Evolutionary conservation across 2,797 vertebrate species (phyloP), one percentile per base, ranked within the genome.

Genomic region (Xyrichtys novacula): DNA sequence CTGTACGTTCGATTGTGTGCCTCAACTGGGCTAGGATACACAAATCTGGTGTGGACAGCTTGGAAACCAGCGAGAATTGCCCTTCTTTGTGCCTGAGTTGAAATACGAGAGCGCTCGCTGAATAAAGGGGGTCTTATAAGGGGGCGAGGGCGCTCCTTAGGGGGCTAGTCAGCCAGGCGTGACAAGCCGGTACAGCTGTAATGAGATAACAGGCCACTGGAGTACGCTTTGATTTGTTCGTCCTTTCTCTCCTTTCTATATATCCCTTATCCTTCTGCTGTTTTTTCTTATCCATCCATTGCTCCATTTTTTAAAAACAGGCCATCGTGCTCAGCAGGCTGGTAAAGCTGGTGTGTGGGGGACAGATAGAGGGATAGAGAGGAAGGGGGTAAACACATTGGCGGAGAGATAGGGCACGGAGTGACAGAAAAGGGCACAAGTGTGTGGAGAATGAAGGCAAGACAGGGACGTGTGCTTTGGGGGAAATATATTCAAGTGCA

Each of bases 191-290:
- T 74, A 69, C 80, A 58, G 78, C 74, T 88, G 90, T 89, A 89
- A 91, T 90, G 85, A 92, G 91, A 92, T 92, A 91, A 92, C 86
- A 87, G 87, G 84, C 87, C 84, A 54, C 79, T 85, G 82, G 87
- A 83, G 88, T 78, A 81, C 22, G 73, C 78, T 60, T 84, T 76
- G 76, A 91, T 84, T 88, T 85, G 76, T 74, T 78, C 66, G 79
- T 82, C 71, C 54, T 80, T 85, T 85, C 75, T 84, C 73, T 83
- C 64, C 69, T 68, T 78, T 85, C 67, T 69, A 44, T 32, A 46
- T 50, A 40, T 71, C 75, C 73, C 75, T 89, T 81, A 84, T 89
- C 84, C 85, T 44, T 65, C 57, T 47, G 38, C 84, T 57, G 44
- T 85, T 83, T 46, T 34, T 85, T 81, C 78, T 89, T 88, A 86